Base-by-base conservation (phyloP, 2,113 vertebrate species). In the Caloenas nicobarica region DNA sequence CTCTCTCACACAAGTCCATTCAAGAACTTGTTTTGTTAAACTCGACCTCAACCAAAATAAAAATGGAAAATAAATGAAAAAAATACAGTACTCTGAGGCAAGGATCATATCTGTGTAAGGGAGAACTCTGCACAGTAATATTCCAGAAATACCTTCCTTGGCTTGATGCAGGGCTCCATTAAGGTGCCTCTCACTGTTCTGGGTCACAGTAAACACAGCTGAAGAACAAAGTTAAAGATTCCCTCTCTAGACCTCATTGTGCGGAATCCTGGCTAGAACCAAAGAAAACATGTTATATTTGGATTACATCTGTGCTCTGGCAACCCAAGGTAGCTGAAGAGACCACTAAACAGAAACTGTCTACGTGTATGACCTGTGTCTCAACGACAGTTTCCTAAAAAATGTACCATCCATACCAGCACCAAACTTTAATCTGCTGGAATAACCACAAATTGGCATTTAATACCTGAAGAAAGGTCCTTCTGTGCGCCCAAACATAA, bases 51-150 rank as follows among this genome's bases (percentile, higher is more conserved):
- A 51, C 3, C 22, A 56, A 66, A 81, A 61, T 15, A 31, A 70
- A 77, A 88, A 53, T 0, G 7, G 19, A 23, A 51, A 91, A 86
- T 5, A 62, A 28, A 50, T 6, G 46, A 51, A 54, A 42, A 13
- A 73, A n/a, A 46, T 31, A 51, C 28, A 42, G 17, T 19, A 38
- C 15, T 58, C 22, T 21, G 34, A 82, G 38, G 48, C 36, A 85
- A 92, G 80, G 33, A 73, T 4, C 1, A 1, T 31, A 71, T 11
- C 19, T 0, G 0, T 14, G 4, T n/a, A 50, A 76, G 26, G 23
- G 24, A 88, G 16, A 92, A 72, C 15, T 40, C 74, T 26, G 10
- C 26, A 36, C 51, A 68, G 15, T 31, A 88, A 58, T 36, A 38
- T 40, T 81, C 69, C 34, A 91, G 26, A 73, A 81, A 65, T 16